phyloP scores from a whole-genome alignment of 2,888 invertebrate genomes.

The Parnassius smintheus region DNA sequence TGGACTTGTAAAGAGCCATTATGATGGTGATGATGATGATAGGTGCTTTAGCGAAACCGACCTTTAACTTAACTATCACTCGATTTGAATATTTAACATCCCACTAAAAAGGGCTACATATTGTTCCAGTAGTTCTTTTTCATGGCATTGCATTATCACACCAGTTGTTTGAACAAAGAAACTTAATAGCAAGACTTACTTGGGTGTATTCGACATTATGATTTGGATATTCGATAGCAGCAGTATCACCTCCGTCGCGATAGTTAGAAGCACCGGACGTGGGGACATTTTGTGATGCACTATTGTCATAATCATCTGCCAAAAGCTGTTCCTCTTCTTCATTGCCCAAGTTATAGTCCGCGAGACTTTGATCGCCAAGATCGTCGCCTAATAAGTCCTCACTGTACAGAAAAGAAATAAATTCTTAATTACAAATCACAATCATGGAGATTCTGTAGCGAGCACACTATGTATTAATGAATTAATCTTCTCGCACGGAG shows the following conservation, averaged over 20 bases:
- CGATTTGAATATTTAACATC: too few species aligned
- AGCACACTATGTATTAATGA: not conserved
- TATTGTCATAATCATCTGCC: slow-evolving; percentile 70
- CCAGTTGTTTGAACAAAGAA: too few species aligned
- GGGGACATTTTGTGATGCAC: slow-evolving; percentile 65
- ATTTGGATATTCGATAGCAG: slow-evolving; percentile 51
- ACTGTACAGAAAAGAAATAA: slow-evolving; percentile 54
- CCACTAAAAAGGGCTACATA: too few species aligned
- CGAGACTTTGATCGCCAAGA: slow-evolving; percentile 73
- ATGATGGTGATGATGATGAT: too few species aligned
- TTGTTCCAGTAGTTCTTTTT: too few species aligned
- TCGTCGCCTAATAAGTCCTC: slow-evolving; percentile 76
- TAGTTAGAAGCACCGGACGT: slow-evolving; percentile 49
- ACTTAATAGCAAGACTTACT: slow-evolving; percentile 38
- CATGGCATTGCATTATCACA: too few species aligned
- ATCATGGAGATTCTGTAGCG: slow-evolving; percentile 15
- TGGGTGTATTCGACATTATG: slow-evolving; percentile 54
- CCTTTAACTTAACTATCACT: too few species aligned
- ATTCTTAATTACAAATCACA: slow-evolving; percentile 19
- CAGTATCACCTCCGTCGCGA: slow-evolving; percentile 47
- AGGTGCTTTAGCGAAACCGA: too few species aligned
- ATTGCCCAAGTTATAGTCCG: slow-evolving; percentile 75
- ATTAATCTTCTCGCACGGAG: not conserved
- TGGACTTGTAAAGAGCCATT: too few species aligned
- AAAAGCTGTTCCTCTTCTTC: slow-evolving; percentile 75